A percentile compares a stretch with the other conserved stretches of the same genome.
Conservation (phyloP, 2,888 invertebrate species). For the Myopa testacea region DNA sequence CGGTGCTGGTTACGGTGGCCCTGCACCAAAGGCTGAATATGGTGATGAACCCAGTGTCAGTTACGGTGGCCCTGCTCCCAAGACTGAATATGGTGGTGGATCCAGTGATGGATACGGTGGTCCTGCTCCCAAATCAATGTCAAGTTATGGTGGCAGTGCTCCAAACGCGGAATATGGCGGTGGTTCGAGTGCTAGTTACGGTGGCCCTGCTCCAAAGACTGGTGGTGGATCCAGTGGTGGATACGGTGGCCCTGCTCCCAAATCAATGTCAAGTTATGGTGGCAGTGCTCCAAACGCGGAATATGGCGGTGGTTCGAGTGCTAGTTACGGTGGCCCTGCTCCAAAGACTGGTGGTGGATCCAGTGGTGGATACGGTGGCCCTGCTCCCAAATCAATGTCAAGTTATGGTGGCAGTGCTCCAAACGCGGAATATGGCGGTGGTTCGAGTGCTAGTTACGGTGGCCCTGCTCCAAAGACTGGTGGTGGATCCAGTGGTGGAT, state of each 20-base stretch:
- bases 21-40: not conserved
- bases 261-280: conserved; percentile 45
- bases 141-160: not conserved
- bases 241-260: conserved; percentile 51
- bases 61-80: no score
- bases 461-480: no score
- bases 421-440: not conserved
- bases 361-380: not conserved
- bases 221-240: not conserved
- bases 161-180: no score
- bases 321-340: not conserved
- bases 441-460: no score
- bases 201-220: not conserved
- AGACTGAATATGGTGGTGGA: no score
- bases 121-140: no score
- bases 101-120: no score
- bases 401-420: not conserved
- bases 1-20: not conserved
- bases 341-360: not conserved
- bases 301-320: conserved; percentile 26
- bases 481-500: no score
- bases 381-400: not conserved
- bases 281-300: not conserved
- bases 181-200: not conserved
- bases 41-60: no score